Conservation (phyloP, 2,113 vertebrate genomes). For the Cynocephalus volans region DNA sequence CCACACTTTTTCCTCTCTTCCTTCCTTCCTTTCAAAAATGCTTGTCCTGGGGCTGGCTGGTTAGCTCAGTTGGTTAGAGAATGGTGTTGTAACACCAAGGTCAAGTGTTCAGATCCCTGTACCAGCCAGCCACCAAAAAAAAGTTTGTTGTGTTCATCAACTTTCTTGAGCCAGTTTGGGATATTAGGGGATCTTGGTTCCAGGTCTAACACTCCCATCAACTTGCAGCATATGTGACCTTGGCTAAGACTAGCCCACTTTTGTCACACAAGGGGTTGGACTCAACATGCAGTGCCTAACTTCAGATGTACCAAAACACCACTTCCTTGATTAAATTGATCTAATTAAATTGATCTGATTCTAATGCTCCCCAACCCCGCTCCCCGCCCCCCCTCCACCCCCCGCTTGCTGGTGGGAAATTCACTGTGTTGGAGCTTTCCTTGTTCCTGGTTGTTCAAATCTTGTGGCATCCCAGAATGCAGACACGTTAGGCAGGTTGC, state of each 20-base stretch:
- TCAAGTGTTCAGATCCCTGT: too few relatives aligned
- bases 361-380: neutral
- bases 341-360: neutral
- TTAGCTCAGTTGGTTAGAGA: too few relatives aligned
- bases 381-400: too few relatives aligned
- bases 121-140: neutral
- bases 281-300: neutral
- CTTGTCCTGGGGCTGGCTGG: neutral
- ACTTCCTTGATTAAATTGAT: neutral
- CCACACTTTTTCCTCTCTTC: neutral
- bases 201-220: neutral
- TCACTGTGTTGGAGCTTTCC: neutral
- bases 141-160: neutral
- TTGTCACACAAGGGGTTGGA: neutral
- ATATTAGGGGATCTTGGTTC: neutral
- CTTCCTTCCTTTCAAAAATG: neutral
- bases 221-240: neutral
- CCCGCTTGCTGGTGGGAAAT: neutral
- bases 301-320: neutral
- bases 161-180: neutral
- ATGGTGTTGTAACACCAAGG: too few relatives aligned
- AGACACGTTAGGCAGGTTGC: neutral
- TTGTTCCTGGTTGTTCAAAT: neutral
- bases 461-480: neutral
- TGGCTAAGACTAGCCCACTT: neutral